Base-by-base conservation (phyloP, 2,888 invertebrate species). In the Deilephila porcellus region DNA sequence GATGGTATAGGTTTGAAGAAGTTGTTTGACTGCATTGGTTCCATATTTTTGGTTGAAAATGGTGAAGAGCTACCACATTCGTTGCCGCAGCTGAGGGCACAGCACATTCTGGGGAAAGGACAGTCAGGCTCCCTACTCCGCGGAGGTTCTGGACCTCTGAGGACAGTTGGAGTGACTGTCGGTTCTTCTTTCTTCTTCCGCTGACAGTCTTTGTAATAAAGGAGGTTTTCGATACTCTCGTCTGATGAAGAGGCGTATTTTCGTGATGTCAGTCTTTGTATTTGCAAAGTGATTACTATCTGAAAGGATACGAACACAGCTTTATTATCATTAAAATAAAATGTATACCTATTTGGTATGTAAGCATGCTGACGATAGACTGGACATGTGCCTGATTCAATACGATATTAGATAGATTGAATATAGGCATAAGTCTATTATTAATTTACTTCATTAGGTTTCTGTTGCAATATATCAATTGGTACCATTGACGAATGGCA, bases 131-230 rank as follows among this genome's bases (percentile, higher is more conserved):
- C 76, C 20, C 71, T 60, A 0, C 17, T 25, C 14, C 25, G 25
- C 8, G 67, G 67, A 3, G 45, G 25, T 2, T 67, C 67, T 2
- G 67, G 67, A 52, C 52, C 67, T 67, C 67, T 52, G 5, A 67
- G 67, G 25, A 81, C 78, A 74, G 82, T 77, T 71, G 78, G 25
- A 29, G 37, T 32, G 25, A 32, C 60, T 25, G 70, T 25, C 32
- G 76, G 0, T 64, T 71, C 25, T 72, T 60, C 0, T 60, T 72
- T 5, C 8, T 3, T 7, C 53, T 85, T 89, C 62, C 86, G 86
- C 71, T 89, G 89, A 72, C 91, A 92, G 76, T 93, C 94, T 78
- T 91, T 89, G 78, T 87, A 93, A 76, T 93, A 93, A 0, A 94
- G 78, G 1, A 94, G 85, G 64, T 94, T 93, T 70, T 93, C 94